Conservation (phyloP, 2,888 invertebrate species). For the Allygus modestus region DNA sequence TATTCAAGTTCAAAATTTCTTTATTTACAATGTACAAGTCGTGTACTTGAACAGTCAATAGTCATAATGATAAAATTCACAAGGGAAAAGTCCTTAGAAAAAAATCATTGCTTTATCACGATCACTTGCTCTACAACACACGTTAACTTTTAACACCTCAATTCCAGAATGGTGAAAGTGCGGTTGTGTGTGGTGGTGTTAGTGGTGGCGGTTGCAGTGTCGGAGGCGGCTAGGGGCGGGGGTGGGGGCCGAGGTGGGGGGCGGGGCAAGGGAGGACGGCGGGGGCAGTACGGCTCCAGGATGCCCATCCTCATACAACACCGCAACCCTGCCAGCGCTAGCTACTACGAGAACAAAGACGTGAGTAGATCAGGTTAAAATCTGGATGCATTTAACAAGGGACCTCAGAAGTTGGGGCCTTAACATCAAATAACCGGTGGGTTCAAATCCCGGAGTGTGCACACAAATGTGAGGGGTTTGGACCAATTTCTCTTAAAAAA, state of each 20-base stretch:
- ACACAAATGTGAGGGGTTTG: no score
- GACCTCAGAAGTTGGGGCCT: neutral
- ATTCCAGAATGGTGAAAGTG: constrained; percentile 39
- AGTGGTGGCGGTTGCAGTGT: constrained; percentile 56
- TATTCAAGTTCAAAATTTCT: no score
- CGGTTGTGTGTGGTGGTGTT: constrained; percentile 39
- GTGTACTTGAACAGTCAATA: no score
- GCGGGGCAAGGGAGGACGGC: constrained; percentile 72
- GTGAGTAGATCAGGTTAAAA: constrained; percentile 77
- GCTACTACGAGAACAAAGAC: constrained; percentile 82
- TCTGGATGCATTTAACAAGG: neutral
- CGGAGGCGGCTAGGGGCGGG: constrained; percentile 67
- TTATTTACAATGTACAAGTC: no score
- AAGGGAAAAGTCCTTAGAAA: no score
- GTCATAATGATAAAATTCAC: no score
- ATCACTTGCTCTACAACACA: no score
- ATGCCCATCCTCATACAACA: constrained; percentile 79
- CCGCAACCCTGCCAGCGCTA: constrained; percentile 78
- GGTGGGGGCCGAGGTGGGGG: constrained; percentile 71
- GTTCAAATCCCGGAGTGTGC: no score
- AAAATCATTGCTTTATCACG: no score
- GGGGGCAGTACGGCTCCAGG: constrained; percentile 76
- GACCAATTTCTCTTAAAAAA: no score
- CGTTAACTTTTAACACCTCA: no score
- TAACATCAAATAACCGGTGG: constrained; percentile 14